Evolutionary conservation across 2,888 invertebrate species (phyloP).

Genomic region (Drosophila aldrichi): DNA sequence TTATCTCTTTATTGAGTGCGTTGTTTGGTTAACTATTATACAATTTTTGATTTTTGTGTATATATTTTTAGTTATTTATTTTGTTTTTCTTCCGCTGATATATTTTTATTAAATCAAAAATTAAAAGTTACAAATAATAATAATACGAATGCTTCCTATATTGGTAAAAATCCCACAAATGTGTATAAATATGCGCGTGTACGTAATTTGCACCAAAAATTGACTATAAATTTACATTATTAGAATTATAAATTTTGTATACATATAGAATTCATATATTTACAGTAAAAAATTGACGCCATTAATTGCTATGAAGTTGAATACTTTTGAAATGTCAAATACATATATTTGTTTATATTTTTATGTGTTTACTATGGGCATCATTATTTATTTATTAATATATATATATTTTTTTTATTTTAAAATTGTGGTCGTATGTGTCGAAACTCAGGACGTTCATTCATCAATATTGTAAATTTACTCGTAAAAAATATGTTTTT

Average conservation of each 20-base stretch:
- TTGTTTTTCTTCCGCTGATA: background rate
- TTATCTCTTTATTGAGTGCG: slow-evolving; percentile 23
- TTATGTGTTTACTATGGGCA: slow-evolving; percentile 19
- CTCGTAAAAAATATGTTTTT: slow-evolving; percentile 53
- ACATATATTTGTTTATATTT: slow-evolving; percentile 13
- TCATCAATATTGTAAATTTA: slow-evolving; percentile 41
- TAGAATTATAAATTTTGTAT: slow-evolving; percentile 52
- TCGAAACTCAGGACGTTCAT: slow-evolving; percentile 52
- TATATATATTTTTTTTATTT: background rate
- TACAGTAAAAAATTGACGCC: slow-evolving; percentile 75
- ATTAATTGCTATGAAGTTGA: slow-evolving; percentile 71
- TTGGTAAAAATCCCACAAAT: slow-evolving; percentile 34
- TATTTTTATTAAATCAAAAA: slow-evolving; percentile 4
- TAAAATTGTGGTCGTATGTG: slow-evolving; percentile 33
- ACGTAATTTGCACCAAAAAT: slow-evolving; percentile 63
- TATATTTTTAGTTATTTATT: slow-evolving; percentile 2
- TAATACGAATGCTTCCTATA: slow-evolving; percentile 20
- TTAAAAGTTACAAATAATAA: slow-evolving; percentile 11
- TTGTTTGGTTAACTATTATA: slow-evolving; percentile 11
- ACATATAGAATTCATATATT: slow-evolving; percentile 53
- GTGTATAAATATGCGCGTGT: slow-evolving; percentile 24
- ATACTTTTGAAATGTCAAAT: slow-evolving; percentile 41
- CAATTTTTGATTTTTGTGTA: slow-evolving; percentile 25
- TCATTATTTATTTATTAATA: background rate
- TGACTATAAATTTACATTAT: slow-evolving; percentile 69